Percentiles rank a stretch among this genome's conserved stretches.
Evolutionary conservation across 1,140 invertebrate genomes (phyloP).

Genomic region (Platyscapa corneri): DNA sequence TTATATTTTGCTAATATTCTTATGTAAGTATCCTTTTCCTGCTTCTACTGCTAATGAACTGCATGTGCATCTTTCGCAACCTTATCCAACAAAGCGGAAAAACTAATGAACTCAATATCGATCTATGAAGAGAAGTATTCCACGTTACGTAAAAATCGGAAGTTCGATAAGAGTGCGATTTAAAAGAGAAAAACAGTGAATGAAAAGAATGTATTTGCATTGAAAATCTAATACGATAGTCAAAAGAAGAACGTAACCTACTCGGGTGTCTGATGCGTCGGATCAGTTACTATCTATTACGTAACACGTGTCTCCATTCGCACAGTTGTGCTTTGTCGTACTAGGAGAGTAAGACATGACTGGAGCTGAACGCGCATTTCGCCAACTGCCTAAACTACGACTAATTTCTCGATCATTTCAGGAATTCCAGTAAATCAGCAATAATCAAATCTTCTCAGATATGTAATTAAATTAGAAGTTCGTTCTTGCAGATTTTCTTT

Average conservation of each 20-base stretch:
- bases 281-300: constrained; percentile 4
- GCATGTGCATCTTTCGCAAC: too few relatives aligned
- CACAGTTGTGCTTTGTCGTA: too few relatives aligned
- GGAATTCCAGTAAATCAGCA: neutral
- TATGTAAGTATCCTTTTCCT: neutral
- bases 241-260: neutral
- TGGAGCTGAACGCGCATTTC: neutral
- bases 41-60: too few relatives aligned
- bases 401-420: constrained; percentile 3
- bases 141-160: neutral
- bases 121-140: neutral
- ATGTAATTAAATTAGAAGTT: neutral
- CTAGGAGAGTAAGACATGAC: neutral
- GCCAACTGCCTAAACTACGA: neutral
- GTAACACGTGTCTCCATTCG: constrained; percentile 14
- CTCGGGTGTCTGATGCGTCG: neutral
- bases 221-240: neutral
- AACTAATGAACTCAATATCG: neutral
- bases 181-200: too few relatives aligned
- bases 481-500: neutral
- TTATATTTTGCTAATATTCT: neutral
- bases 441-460: neutral
- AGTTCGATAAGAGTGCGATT: neutral
- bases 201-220: neutral
- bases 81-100: neutral